Evolutionary conservation across 2,113 vertebrate genomes (phyloP), one percentile per base, ranked within the genome.

Genomic region (Hystrix cristata): DNA sequence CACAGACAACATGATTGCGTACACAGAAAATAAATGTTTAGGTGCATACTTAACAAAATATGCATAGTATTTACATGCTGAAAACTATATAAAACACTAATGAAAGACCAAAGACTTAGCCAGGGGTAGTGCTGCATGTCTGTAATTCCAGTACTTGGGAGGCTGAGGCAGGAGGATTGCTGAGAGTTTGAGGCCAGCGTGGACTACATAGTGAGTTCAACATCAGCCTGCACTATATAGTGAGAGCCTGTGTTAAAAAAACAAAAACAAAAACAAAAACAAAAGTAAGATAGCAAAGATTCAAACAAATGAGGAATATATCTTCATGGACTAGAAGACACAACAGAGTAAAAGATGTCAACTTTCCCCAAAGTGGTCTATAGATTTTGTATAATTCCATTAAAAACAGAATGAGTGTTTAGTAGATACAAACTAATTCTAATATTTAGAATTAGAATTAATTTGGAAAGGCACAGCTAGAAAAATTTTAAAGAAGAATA

Each of bases 391-490:
- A 67, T 1, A 82, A 76, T 60, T 74, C 51, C 53, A 90, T 21
- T 86, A 59, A 65, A 86, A 91, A 74, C 12, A 90, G 16, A 23
- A 76, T 43, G 76, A 85, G 55, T 14, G 43, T 12, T 93, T 89
- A 83, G 51, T 53, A 76, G 25, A 91, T 43, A 95, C 19, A 90
- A 93, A 86, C 23, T 57, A 92, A 65, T 48, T 88, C 23, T 79
- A 92, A 80, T 85, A 62, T 72, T 92, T 89, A 92, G 60, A 87
- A 38, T 38, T 38, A 38, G 38, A 38, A 38, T 38, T 38, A 38
- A 38, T 38, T 38, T 78, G 78, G 60, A 88, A 83, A 94, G n/a
- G 3, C 8, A 91, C 82, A 94, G 38, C 34, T 12, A 85, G 72
- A 89, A 79, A 4, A 13, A 85, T 80, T 80, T 65, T 72, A 51